Base-by-base conservation (phyloP, 2,113 vertebrate species). In the Pterocles burchelli region DNA sequence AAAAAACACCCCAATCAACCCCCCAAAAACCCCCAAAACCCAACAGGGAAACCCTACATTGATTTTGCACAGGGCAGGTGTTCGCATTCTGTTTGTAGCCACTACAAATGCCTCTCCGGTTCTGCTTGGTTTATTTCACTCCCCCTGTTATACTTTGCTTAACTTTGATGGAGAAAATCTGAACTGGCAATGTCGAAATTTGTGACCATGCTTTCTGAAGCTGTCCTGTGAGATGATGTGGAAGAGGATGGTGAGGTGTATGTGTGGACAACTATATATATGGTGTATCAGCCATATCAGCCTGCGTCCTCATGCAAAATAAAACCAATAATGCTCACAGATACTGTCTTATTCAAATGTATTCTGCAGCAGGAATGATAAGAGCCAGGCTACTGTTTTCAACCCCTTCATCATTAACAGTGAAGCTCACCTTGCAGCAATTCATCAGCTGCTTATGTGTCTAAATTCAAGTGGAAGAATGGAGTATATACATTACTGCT, bases 1-100 rank as follows among this genome's bases (percentile, higher is more conserved):
- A 38, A 61, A 62, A 6, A n/a, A 13, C 9, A 33, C 38, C 17
- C 9, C 25, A 28, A 9, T n/a, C n/a, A n/a, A n/a, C n/a, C 9
- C 7, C 55, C 2, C 10, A 41, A 41, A 7, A 13, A 33, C n/a
- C n/a, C n/a, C n/a, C n/a, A 45, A 57, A 1, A 3, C 8, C 16
- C 21, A 65, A 1, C 28, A 46, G 9, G 0, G 0, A 63, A 72
- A 43, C 38, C 54, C 29, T 11, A 4, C 0, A 0, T 33, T 3
- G 2, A 4, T 74, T 81, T 74, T 63, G 20, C 38, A 13, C 55
- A 24, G 7, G 13, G 16, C 8, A 1, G 11, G 1, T 10, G 15
- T 33, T 66, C 45, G 65, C 1, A 0, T 49, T 88, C 25, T 48
- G 28, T 20, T 38, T 17, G 49, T 34, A 46, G 29, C 13, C 51